Evolutionary conservation across 2,113 vertebrate genomes (phyloP), one percentile per base, ranked within the genome.

Genomic region (Neopipo cinnamomea): DNA sequence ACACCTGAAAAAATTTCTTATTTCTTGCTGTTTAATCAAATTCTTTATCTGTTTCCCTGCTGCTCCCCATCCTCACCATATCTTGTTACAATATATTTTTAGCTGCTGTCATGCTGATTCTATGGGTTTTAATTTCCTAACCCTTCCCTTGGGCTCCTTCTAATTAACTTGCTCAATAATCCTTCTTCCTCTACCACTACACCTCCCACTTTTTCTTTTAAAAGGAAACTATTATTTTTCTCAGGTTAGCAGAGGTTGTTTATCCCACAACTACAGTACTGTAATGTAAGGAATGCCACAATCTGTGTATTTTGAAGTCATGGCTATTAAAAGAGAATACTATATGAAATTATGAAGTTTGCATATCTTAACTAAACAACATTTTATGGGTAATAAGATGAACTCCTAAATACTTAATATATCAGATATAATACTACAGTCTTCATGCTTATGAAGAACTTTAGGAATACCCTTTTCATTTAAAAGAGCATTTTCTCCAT

Each of bases 111-210:
- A 71, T 63, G 91, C 93, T 91, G 95, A 92, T 95, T 96, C 82
- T 84, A 55, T 47, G 75, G 22, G 44, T 59, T 97, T 95, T 93
- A 91, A 96, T 97, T 96, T 96, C 93, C 93, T 96, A 96, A 94
- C 58, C 88, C 88, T 88, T 91, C 96, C 93, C 94, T 85, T 71
- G 93, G 59, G 93, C 39, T 97, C 82, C n/a, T 88, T 94, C 68
- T 96, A 94, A 96, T 96, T 93, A 94, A 86, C 82, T 80, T 81
- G 39, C 63, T 80, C 47, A 91, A 77, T 95, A 93, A 84, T 88
- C 72, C 25, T 39, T 95, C 70, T 91, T 88, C 82, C 88, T 90
- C 67, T 58, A 76, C 33, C 37, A 33, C 47, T 72, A 65, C 25
- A 93, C 11, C 71, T 90, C 81, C 79, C 3, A 1, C n/a, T 88